phyloP scores from a whole-genome alignment of 2,113 vertebrate species.

The Prionailurus viverrinus region DNA sequence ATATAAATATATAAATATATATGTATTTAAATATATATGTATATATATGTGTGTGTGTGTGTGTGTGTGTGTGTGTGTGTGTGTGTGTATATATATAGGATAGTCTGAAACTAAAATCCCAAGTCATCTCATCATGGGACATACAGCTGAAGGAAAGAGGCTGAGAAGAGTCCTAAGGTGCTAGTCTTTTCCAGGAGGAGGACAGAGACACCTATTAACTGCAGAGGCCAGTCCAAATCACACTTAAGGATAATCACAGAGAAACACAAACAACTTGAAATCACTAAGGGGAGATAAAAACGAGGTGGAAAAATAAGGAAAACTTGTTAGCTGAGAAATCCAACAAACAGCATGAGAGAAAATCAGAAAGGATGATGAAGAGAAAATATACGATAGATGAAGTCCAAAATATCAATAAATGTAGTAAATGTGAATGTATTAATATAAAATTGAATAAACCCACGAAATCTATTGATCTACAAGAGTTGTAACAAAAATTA shows the following conservation, averaged over 20 bases:
- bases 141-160: neutral
- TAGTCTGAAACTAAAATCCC: conserved; percentile 28
- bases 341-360: neutral
- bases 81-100: neutral
- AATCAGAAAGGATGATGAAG: conserved; percentile 17
- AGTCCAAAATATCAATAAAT: conserved; percentile 19
- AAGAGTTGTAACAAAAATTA: neutral
- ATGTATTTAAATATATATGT: too few species aligned
- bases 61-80: too few species aligned
- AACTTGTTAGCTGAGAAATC: neutral
- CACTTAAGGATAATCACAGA: conserved; percentile 3
- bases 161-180: neutral
- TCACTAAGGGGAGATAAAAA: neutral
- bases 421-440: neutral
- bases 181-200: neutral
- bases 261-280: neutral
- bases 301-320: conserved; percentile 2
- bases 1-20: too few species aligned
- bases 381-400: neutral
- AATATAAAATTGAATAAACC: neutral
- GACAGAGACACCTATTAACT: neutral
- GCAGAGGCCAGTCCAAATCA: conserved; percentile 15
- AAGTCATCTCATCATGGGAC: neutral
- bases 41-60: too few species aligned
- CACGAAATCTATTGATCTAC: neutral